These are phyloP conservation scores for Aulostomus chinensis DNA, from an alignment of 2,797 vertebrate genomes.

Conservation along the genomic window DNA sequence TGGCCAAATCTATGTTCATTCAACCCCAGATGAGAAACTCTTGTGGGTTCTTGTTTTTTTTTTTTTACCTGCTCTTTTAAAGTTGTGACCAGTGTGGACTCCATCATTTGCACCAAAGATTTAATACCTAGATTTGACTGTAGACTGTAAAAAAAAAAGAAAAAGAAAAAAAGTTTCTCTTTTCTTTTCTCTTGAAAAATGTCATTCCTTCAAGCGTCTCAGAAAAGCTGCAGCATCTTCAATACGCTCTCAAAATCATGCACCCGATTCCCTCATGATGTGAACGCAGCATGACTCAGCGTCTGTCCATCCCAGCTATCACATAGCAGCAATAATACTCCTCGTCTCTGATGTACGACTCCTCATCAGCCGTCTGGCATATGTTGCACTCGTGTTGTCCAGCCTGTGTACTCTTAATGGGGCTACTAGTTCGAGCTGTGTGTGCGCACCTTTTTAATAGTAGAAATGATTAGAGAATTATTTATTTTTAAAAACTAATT, in stretches of 20 bases:
- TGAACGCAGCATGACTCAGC: conserved; percentile 28
- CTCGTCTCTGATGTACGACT: conserved; percentile 16
- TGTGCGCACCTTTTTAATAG: conserved; percentile 26
- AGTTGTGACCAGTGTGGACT: no score
- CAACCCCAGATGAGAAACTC: no score
- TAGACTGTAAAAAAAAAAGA: no score
- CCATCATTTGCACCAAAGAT: no score
- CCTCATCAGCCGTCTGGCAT: conserved; percentile 7
- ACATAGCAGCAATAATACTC: conserved; percentile 54
- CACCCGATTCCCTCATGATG: conserved; percentile 7
- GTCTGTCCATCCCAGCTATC: conserved; percentile 14
- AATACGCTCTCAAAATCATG: background rate
- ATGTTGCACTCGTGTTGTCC: conserved; percentile 32
- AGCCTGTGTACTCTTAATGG: conserved; percentile 11
- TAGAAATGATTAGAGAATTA: conserved; percentile 51
- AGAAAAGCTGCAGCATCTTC: background rate
- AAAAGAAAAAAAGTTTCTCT: no score
- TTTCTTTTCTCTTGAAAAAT: no score
- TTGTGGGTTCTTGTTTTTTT: no score
- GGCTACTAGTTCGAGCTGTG: conserved; percentile 10
- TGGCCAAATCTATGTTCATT: no score
- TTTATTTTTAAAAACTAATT: conserved; percentile 75
- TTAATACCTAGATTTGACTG: no score
- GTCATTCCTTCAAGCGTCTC: background rate
- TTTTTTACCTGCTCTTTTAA: no score